These are phyloP conservation scores for Pseudopipra pipra DNA, from an alignment of 2,113 vertebrate genomes.

Conservation along the genomic window DNA sequence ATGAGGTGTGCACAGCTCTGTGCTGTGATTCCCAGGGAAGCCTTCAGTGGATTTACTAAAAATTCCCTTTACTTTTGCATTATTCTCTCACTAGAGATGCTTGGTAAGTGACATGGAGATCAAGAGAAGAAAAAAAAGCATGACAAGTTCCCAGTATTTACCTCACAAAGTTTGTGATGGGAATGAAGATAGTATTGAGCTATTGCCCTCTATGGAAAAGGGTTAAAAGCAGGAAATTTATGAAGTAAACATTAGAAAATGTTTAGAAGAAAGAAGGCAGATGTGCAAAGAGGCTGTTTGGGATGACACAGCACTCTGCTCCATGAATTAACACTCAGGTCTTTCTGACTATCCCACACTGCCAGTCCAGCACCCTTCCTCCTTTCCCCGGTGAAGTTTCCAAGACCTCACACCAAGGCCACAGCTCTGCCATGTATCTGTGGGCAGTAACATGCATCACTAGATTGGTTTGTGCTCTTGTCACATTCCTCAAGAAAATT, in stretches of 20 bases:
- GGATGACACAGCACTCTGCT: background rate
- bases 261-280: background rate
- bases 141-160: background rate
- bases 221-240: background rate
- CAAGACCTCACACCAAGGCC: background rate
- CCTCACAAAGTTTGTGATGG: background rate
- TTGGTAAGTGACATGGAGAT: background rate
- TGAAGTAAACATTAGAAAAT: background rate
- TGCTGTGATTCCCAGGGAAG: background rate
- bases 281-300: background rate
- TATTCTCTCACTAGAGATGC: background rate
- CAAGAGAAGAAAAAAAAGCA: background rate
- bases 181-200: background rate
- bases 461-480: background rate
- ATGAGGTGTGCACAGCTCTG: background rate
- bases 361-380: background rate
- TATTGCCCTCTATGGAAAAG: background rate
- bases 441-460: background rate
- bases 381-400: background rate
- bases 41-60: background rate
- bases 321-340: background rate
- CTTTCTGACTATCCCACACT: accelerated
- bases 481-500: background rate
- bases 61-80: background rate
- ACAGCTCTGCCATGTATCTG: accelerated